Evolutionary conservation across 2,797 vertebrate species (phyloP).

Genomic region (Squalus acanthias): DNA sequence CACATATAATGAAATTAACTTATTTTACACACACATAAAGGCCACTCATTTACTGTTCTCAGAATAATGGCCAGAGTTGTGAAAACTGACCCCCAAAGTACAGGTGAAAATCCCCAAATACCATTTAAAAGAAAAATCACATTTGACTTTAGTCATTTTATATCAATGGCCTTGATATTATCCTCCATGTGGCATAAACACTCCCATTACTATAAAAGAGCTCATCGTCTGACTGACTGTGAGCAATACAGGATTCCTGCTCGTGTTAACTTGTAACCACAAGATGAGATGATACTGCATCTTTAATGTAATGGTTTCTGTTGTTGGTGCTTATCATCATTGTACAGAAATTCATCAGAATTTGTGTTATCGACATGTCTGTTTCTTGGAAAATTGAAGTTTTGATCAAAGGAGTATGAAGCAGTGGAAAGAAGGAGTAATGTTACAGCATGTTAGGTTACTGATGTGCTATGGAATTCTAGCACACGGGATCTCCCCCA

Average conservation of each 20-base stretch:
- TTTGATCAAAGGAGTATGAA: neutral
- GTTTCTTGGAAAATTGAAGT: neutral
- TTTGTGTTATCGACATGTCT: neutral
- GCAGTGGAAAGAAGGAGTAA: neutral
- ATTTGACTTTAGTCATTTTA: neutral
- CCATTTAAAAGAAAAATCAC: neutral
- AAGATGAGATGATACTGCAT: neutral
- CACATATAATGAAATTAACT: neutral
- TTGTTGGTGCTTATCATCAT: neutral
- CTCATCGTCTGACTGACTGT: neutral
- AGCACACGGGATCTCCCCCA: neutral
- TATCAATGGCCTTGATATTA: neutral
- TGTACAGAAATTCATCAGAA: neutral
- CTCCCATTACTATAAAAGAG: neutral
- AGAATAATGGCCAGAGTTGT: neutral
- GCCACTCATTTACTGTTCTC: neutral
- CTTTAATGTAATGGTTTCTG: neutral
- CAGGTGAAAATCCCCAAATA: neutral
- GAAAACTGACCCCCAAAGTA: neutral
- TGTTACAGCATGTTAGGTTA: neutral
- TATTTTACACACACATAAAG: neutral
- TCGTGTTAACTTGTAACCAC: neutral
- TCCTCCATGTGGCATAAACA: neutral
- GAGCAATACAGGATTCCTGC: neutral
- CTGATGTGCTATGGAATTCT: neutral